A percentile compares a stretch with the other conserved stretches of the same genome.
Evolutionary conservation across 2,797 vertebrate genomes (phyloP).

Genomic region (Florisuga fusca): DNA sequence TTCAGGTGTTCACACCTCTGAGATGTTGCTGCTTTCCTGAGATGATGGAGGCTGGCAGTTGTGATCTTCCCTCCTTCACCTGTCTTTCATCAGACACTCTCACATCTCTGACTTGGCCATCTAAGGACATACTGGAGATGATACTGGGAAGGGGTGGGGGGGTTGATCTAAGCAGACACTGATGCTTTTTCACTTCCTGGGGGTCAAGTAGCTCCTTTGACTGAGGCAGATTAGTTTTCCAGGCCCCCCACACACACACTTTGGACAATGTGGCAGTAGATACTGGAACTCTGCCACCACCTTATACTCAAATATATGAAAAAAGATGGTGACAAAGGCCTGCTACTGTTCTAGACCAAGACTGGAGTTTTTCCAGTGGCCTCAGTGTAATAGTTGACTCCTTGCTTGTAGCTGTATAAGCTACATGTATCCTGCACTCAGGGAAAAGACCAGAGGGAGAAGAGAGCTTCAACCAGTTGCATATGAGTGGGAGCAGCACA

Average conservation of each 20-base stretch:
- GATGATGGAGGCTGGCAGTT: background rate
- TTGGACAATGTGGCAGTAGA: background rate
- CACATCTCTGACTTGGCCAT: background rate
- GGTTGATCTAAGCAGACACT: background rate
- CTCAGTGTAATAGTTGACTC: background rate
- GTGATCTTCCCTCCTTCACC: background rate
- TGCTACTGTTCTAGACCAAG: background rate
- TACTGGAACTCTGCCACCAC: background rate
- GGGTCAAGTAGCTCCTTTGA: background rate
- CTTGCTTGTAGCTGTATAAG: background rate
- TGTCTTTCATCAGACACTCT: background rate
- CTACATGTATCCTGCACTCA: background rate
- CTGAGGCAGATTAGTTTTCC: background rate
- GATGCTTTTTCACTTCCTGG: background rate
- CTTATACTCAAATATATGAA: background rate
- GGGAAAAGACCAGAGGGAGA: background rate
- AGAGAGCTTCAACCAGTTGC: background rate
- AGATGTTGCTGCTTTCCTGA: background rate
- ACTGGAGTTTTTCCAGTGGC: background rate
- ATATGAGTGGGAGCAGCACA: background rate
- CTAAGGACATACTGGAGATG: background rate
- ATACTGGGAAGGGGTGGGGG: fast-evolving
- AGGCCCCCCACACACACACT: background rate
- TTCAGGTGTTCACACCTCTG: background rate
- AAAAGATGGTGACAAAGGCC: background rate